Evolutionary conservation across 2,888 invertebrate genomes (phyloP), one percentile per base, ranked within the genome.

Genomic region (Chorisops tibialis): DNA sequence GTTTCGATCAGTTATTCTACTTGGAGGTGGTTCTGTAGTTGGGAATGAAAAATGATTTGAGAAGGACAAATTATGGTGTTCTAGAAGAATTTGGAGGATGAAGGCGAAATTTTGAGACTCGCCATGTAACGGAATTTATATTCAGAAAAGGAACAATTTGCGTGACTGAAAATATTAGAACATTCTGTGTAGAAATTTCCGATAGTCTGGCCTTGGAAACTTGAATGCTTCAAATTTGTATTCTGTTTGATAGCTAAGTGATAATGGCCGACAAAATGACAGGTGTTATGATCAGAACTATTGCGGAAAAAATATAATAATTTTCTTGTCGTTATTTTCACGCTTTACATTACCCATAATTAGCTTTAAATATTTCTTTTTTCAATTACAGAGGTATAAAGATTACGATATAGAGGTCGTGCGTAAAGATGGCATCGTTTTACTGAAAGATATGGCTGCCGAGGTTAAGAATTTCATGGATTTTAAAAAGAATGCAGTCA

Each of bases 381-480:
- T 68, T 67, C 71, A n/a, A n/a, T 77, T 81, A 60, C 82, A 92
- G 92, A 90, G 89, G 83, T 92, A 89, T 77, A 87, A 86, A 74
- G 88, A 88, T 69, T 84, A 84, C 73, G 87, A 89, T 68, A 86
- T 89, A 65, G 86, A 87, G 70, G 89, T 93, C 63, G 85, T 84
- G 56, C 85, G 89, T 67, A 91, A 92, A 75, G 94, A 95, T 73
- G 92, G 94, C 7, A 81, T 91, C 66, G 82, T 92, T 66, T 81
- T 95, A 69, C 88, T 94, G 63, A 84, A 91, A 50, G 93, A 95
- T 77, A 87, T 93, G 82, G 91, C 92, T 11, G 85, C 86, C 0
- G 93, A 95, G 79, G 92, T 96, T 59, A 92, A 93, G 79, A 92
- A 91, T 76, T 91, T 94, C 85, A 89, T 93, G 88, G 92, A 93